A percentile compares a stretch with the other conserved stretches of the same genome.
These are phyloP conservation scores for Acipenser oxyrinchus DNA, from an alignment of 2,797 vertebrate genomes.

Conservation along the genomic window DNA sequence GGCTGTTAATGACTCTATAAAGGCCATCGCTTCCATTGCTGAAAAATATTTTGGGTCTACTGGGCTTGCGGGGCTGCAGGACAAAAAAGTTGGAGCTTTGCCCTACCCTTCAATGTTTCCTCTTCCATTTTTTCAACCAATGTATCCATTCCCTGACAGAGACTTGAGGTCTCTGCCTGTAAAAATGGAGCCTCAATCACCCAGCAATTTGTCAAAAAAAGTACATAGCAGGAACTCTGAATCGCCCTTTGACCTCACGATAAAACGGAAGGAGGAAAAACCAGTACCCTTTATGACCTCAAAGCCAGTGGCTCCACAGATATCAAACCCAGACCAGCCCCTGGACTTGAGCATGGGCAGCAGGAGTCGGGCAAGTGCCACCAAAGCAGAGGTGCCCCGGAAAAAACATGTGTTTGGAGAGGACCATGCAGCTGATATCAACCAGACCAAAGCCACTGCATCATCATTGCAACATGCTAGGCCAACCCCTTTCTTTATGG, in stretches of 20 bases:
- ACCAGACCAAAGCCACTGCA: slow-evolving; percentile 71
- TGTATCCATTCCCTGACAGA: slow-evolving; percentile 93
- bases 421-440: slow-evolving; percentile 62
- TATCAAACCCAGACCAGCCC: slow-evolving; percentile 83
- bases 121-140: slow-evolving; percentile 92
- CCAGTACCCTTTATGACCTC: slow-evolving; percentile 57
- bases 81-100: slow-evolving; percentile 90
- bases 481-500: slow-evolving; percentile 97
- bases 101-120: slow-evolving; percentile 98
- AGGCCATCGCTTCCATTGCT: slow-evolving; percentile 98
- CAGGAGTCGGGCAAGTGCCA: slow-evolving; percentile 67
- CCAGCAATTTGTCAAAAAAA: slow-evolving; percentile 77
- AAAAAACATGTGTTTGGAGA: slow-evolving; percentile 76
- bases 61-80: slow-evolving; percentile 89
- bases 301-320: slow-evolving; percentile 63
- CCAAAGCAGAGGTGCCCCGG: slow-evolving; percentile 65
- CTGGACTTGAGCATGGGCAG: slow-evolving; percentile 89
- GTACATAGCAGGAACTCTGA: slow-evolving; percentile 72
- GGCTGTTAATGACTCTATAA: slow-evolving; percentile 99
- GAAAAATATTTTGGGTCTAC: slow-evolving; percentile 99
- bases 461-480: slow-evolving; percentile 89
- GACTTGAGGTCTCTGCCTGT: slow-evolving; percentile 75
- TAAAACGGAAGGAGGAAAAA: slow-evolving; percentile 88
- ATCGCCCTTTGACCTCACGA: slow-evolving; percentile 96
- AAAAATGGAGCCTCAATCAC: slow-evolving; percentile 81